These are phyloP conservation scores for Battus philenor DNA, from an alignment of 1,140 invertebrate species.

Conservation along the genomic window DNA sequence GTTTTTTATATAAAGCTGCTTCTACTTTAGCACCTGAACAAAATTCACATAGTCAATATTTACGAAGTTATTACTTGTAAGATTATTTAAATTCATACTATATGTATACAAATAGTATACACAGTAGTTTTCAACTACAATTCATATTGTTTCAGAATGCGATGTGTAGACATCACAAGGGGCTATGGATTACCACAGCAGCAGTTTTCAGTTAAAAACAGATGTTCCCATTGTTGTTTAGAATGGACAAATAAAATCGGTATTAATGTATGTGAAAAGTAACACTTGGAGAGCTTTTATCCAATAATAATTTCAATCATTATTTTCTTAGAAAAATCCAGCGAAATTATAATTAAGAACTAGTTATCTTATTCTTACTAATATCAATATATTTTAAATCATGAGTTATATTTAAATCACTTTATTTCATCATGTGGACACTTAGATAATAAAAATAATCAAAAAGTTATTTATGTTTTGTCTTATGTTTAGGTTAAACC, in stretches of 20 bases:
- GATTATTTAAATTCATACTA: too few relatives aligned
- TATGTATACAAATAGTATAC: too few relatives aligned
- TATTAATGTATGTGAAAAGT: slow-evolving; percentile 33
- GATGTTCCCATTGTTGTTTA: slow-evolving; percentile 50
- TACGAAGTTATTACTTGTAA: slow-evolving; percentile 62
- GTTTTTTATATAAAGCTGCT: slow-evolving; percentile 47
- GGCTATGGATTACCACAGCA: slow-evolving; percentile 40
- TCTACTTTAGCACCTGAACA: slow-evolving; percentile 23
- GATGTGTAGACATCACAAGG: slow-evolving; percentile 40
- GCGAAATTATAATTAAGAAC: too few relatives aligned
- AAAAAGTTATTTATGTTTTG: too few relatives aligned
- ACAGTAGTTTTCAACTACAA: slow-evolving; percentile 1
- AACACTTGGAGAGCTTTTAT: too few relatives aligned
- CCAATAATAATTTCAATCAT: not conserved
- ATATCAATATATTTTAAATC: too few relatives aligned
- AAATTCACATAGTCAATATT: slow-evolving; percentile 24
- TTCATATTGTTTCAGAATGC: slow-evolving; percentile 31
- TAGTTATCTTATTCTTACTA: too few relatives aligned
- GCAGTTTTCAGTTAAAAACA: slow-evolving; percentile 40
- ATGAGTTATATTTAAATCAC: too few relatives aligned
- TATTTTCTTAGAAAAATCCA: not conserved
- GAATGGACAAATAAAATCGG: slow-evolving; percentile 41
- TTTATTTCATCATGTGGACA: too few relatives aligned
- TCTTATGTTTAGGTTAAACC: slow-evolving; percentile 41
- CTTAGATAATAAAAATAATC: too few relatives aligned